Evolutionary conservation across 1,140 invertebrate genomes (phyloP).

Genomic region (Caenorhabditis brenneri): DNA sequence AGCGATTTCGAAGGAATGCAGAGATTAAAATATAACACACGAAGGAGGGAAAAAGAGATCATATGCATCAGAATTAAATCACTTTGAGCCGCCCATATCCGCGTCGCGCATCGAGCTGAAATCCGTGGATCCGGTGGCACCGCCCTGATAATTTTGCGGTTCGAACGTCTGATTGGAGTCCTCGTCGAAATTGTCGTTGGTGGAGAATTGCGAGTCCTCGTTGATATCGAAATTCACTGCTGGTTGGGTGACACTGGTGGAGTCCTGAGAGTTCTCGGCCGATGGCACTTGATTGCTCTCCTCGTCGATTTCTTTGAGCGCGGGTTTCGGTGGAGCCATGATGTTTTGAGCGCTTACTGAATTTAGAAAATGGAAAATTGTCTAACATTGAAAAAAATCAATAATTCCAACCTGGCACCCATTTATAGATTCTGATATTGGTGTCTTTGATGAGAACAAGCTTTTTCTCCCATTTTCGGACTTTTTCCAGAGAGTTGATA

Average conservation of each 20-base stretch:
- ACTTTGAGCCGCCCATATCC: conserved; percentile 29
- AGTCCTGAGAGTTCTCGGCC: conserved; percentile 48
- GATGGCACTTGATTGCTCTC: conserved; percentile 46
- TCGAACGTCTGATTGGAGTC: conserved; percentile 51
- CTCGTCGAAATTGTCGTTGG: conserved; percentile 33
- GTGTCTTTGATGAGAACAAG: conserved; percentile 50
- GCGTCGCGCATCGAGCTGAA: conserved; percentile 46
- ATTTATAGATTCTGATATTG: conserved; percentile 46
- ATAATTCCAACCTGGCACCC: conserved; percentile 42
- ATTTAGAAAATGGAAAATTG: neutral
- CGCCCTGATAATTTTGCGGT: conserved; percentile 33
- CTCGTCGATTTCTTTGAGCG: conserved; percentile 29
- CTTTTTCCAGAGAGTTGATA: conserved; percentile 47
- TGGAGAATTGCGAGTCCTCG: conserved; percentile 47
- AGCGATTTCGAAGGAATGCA: no score
- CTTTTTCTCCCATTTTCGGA: conserved; percentile 50
- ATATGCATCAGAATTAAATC: no score
- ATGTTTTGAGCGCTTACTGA: conserved; percentile 44
- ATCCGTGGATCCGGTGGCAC: conserved; percentile 38
- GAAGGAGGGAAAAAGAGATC: conserved; percentile 24
- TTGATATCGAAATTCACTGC: conserved; percentile 6
- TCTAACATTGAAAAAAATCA: no score
- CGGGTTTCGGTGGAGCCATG: neutral
- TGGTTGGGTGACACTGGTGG: neutral
- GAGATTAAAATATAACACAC: no score